phyloP scores from a whole-genome alignment of 2,113 vertebrate genomes.

The Pseudonaja textilis region DNA sequence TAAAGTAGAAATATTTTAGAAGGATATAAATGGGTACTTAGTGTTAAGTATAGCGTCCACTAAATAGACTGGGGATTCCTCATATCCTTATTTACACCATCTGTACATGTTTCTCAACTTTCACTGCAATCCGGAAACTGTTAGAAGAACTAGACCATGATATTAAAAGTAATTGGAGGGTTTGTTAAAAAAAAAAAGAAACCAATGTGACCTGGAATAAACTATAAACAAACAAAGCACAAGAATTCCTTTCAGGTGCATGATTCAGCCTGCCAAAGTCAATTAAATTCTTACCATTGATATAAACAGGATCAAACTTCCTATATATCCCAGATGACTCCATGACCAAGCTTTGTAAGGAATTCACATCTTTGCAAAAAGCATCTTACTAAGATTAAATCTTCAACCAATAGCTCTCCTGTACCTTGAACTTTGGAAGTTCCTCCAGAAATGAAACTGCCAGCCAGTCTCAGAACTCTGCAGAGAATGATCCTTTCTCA shows the following conservation, averaged over 20 bases:
- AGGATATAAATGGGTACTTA: neutral
- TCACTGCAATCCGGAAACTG: neutral
- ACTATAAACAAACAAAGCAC: neutral
- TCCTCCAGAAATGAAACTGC: neutral
- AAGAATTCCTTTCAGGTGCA: neutral
- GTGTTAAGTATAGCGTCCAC: neutral
- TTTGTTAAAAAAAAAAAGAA: neutral
- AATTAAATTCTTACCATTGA: neutral
- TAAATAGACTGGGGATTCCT: neutral
- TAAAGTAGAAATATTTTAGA: neutral
- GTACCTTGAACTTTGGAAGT: neutral
- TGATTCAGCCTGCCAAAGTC: neutral
- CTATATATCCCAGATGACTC: neutral
- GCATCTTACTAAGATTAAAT: neutral
- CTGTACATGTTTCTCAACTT: conserved; percentile 5
- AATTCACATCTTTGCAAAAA: neutral
- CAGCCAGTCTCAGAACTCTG: conserved; percentile 13
- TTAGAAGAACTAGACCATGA: neutral
- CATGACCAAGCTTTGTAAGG: neutral
- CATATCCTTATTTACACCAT: conserved; percentile 2
- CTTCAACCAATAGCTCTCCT: neutral
- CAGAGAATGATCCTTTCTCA: conserved; percentile 2
- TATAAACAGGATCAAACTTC: neutral
- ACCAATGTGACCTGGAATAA: neutral
- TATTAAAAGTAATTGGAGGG: conserved; percentile 3